Percentiles rank a stretch among this genome's conserved stretches.
phyloP scores from a whole-genome alignment of 2,888 invertebrate species.

The Anagyrus pseudococci region DNA sequence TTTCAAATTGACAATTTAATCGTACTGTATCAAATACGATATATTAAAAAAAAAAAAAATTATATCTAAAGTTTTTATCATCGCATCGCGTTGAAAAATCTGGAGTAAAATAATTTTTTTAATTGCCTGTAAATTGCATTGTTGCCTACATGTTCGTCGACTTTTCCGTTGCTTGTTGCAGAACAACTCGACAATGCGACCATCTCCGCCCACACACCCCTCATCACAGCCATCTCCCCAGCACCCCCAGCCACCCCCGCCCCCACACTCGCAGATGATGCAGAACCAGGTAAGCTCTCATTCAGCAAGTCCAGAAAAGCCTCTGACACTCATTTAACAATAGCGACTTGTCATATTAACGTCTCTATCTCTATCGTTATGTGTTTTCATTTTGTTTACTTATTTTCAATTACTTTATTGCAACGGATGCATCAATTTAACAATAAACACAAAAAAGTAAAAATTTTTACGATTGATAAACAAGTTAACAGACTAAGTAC shows the following conservation, averaged over 20 bases:
- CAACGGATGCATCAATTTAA: neutral
- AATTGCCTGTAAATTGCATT: slow-evolving; percentile 56
- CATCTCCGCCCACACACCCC: slow-evolving; percentile 84
- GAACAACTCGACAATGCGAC: slow-evolving; percentile 80
- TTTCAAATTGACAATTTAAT: too few relatives aligned
- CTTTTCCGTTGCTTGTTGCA: slow-evolving; percentile 65
- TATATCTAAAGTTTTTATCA: too few relatives aligned
- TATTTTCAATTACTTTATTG: neutral
- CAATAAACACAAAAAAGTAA: too few relatives aligned
- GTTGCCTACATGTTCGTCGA: slow-evolving; percentile 61
- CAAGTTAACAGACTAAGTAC: too few relatives aligned
- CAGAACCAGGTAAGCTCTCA: slow-evolving; percentile 70
- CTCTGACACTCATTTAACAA: neutral
- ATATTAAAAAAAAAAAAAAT: too few relatives aligned
- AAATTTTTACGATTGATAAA: too few relatives aligned
- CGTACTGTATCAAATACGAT: too few relatives aligned
- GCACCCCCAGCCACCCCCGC: slow-evolving; percentile 78
- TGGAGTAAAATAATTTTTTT: slow-evolving; percentile 15
- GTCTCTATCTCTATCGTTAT: neutral
- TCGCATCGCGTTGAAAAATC: neutral
- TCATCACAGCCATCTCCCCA: slow-evolving; percentile 91
- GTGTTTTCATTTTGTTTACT: neutral
- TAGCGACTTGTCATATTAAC: neutral
- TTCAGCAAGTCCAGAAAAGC: slow-evolving; percentile 22
- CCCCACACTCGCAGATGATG: slow-evolving; percentile 84